Evolutionary conservation across 2,797 vertebrate species (phyloP), one percentile per base, ranked within the genome.

Genomic region (Lycodopsis pacificus): DNA sequence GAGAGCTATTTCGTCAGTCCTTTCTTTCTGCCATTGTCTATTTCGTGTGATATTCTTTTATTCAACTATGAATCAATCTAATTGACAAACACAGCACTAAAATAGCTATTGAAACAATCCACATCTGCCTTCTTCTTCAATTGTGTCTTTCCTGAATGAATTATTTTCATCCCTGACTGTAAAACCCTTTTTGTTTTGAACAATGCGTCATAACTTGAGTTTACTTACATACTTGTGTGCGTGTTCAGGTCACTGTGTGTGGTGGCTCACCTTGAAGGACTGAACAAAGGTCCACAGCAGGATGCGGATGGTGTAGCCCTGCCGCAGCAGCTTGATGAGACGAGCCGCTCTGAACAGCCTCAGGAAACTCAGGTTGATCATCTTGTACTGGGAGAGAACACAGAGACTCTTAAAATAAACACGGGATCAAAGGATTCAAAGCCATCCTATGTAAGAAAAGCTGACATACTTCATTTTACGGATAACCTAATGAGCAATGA

Each of bases 241-340:
- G 5, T 54, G 27, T 38, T 54, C 1, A 2, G 2, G 3, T 30
- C 7, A 13, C 15, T 44, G 19, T 17, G 27, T 42, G 22, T 57
- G 56, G 20, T 36, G 27, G 13, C 75, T 91, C 82, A 99, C 98
- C 97, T 99, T 99, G 87, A 99, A 99, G 42, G 98, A 99, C 94
- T 99, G 98, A 49, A 99, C 98, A 1, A 99, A 99, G 0, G 98
- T 99, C 98, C 98, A 99, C 32, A 99, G 96, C 88, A 99, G 94
- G 89, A 99, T 99, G 77, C 98, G 97, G 89, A 99, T 99, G 89
- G 98, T 99, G 93, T 99, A 99, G 53, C 98, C 98, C 88, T 99
- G 98, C 4, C 98, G 95, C 4, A 99, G 96, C 57, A 99, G 95
- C 84, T 99, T 99, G 94, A 99, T 99, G 70, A 99, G 97, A 2